phyloP scores from a whole-genome alignment of 2,113 vertebrate genomes.

The Crotalus helleri region DNA sequence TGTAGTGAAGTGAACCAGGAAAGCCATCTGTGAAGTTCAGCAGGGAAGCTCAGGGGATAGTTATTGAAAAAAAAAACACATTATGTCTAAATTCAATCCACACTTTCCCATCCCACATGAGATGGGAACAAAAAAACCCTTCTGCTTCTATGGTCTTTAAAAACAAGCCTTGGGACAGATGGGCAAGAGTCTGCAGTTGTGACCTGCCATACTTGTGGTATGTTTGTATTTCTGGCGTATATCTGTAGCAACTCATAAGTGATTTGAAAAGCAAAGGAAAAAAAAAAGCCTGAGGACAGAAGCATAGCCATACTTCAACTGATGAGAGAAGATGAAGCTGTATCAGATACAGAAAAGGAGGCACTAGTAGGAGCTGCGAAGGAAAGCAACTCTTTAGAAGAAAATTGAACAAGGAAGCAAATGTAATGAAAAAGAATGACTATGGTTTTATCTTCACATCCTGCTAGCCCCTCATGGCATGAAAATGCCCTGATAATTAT shows the following conservation, averaged over 20 bases:
- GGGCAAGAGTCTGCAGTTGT: not conserved
- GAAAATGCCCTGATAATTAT: not conserved
- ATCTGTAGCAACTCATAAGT: not conserved
- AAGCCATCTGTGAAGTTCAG: not conserved
- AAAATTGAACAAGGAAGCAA: not conserved
- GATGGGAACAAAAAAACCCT: not conserved
- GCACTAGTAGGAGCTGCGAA: not conserved
- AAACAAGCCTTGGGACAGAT: not conserved
- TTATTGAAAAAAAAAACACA: not conserved
- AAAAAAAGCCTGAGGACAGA: not conserved
- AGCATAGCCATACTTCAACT: not conserved
- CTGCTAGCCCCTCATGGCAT: not conserved
- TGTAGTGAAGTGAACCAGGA: not conserved
- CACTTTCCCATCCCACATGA: not conserved
- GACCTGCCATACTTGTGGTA: not conserved
- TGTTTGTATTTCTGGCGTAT: not conserved
- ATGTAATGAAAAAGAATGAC: not conserved
- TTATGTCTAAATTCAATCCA: not conserved
- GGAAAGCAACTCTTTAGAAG: not conserved
- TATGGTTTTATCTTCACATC: not conserved
- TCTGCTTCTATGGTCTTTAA: not conserved
- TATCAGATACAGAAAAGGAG: not conserved
- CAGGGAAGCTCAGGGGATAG: not conserved
- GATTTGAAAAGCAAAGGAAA: rapidly evolving
- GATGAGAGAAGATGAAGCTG: not conserved